These are phyloP conservation scores for Solenodon paradoxus DNA, from an alignment of 2,113 vertebrate species.

Conservation along the genomic window DNA sequence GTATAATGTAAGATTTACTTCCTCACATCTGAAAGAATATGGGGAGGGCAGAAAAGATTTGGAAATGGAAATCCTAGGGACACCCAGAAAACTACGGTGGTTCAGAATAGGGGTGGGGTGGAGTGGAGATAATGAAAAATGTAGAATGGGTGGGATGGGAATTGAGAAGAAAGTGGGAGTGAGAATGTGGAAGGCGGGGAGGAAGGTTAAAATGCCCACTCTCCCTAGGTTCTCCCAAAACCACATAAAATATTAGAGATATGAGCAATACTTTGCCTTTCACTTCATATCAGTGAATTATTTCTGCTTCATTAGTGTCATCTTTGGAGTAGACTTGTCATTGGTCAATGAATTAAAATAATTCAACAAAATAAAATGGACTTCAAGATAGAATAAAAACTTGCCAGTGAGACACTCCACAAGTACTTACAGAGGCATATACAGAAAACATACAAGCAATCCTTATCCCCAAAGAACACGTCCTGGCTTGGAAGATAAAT, in stretches of 20 bases:
- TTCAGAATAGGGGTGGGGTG: background rate
- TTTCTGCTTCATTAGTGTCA: slow-evolving; percentile 7
- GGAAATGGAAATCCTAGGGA: background rate
- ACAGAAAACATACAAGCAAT: background rate
- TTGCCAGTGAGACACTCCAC: background rate
- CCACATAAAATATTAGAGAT: background rate
- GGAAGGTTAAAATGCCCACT: background rate
- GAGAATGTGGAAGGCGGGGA: background rate
- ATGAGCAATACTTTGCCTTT: background rate
- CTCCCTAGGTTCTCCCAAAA: background rate
- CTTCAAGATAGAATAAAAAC: background rate
- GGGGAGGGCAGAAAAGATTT: background rate
- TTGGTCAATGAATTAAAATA: background rate
- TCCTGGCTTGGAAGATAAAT: background rate
- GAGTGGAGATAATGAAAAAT: background rate
- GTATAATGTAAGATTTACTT: background rate
- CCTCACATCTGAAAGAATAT: background rate
- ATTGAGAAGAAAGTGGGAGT: background rate
- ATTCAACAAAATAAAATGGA: slow-evolving; percentile 3
- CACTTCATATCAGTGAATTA: background rate
- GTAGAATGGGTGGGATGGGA: background rate
- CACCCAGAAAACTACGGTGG: background rate
- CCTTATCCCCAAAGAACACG: background rate
- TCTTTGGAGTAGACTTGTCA: background rate
- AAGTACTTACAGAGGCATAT: background rate